These are phyloP conservation scores for Andinoacara biseriatus DNA, from an alignment of 2,113 vertebrate species.

Conservation along the genomic window DNA sequence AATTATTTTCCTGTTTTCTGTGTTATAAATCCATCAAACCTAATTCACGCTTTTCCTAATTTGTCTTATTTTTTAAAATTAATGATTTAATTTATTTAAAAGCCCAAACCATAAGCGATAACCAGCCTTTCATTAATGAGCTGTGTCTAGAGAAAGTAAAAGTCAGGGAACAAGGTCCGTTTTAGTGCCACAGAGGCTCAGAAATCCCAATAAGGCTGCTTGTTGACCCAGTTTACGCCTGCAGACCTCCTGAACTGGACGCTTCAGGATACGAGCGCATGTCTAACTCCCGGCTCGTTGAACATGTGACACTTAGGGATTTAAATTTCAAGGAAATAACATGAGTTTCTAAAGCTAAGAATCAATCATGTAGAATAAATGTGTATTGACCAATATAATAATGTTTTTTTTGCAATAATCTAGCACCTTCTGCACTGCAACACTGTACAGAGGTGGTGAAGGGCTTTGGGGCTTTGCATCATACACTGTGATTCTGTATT, in stretches of 20 bases:
- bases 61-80: not conserved
- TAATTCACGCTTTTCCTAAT: not conserved
- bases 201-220: too few relatives aligned
- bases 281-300: too few relatives aligned
- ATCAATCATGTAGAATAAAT: too few relatives aligned
- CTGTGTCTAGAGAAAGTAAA: conserved; percentile 23
- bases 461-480: conserved; percentile 30
- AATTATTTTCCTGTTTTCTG: not conserved
- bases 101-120: not conserved
- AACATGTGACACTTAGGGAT: too few relatives aligned
- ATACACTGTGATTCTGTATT: conserved; percentile 54
- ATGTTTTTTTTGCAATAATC: too few relatives aligned
- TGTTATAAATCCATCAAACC: not conserved
- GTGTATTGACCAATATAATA: too few relatives aligned
- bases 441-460: conserved; percentile 22
- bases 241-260: too few relatives aligned
- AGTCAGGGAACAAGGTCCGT: not conserved
- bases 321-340: too few relatives aligned
- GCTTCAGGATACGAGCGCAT: too few relatives aligned
- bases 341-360: too few relatives aligned
- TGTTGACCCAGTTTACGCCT: too few relatives aligned
- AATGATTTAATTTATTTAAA: not conserved
- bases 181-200: too few relatives aligned
- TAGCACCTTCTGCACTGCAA: not conserved
- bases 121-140: not conserved